A percentile compares a stretch with the other conserved stretches of the same genome.
phyloP scores from a whole-genome alignment of 2,113 vertebrate genomes.

The Cyprinodon brontotheroides region DNA sequence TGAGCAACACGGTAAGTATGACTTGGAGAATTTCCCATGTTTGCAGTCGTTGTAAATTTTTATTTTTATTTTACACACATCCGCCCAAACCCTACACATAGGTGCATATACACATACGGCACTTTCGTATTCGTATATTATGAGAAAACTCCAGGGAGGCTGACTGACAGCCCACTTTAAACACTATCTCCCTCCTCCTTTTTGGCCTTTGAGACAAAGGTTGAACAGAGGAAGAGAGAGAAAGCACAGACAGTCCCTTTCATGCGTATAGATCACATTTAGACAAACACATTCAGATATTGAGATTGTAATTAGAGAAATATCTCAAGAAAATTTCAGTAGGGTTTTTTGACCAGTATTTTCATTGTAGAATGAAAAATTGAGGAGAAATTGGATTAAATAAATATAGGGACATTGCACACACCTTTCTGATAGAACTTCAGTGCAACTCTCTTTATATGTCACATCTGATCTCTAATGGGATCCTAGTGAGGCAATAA shows the following conservation, averaged over 20 bases:
- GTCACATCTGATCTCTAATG: conserved; percentile 35
- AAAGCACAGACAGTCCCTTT: conserved; percentile 45
- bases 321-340: neutral
- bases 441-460: conserved; percentile 15
- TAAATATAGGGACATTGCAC: conserved; percentile 18
- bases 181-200: conserved; percentile 55
- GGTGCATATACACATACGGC: conserved; percentile 30
- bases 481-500: conserved; percentile 13
- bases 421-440: conserved; percentile 12
- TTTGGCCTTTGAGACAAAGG: conserved; percentile 50
- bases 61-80: conserved; percentile 37
- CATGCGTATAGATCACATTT: conserved; percentile 19
- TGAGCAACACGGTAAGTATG: too few relatives aligned
- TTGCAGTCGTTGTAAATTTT: conserved; percentile 30
- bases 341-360: neutral
- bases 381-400: neutral
- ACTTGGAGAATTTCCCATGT: conserved; percentile 19
- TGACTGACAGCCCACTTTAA: conserved; percentile 74
- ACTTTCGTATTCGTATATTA: conserved; percentile 71
- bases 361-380: neutral
- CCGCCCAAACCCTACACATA: conserved; percentile 31
- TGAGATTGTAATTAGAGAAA: neutral
- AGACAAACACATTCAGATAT: neutral
- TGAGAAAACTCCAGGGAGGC: conserved; percentile 69
- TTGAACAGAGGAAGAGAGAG: conserved; percentile 40